Evolutionary conservation across 2,797 vertebrate genomes (phyloP), one percentile per base, ranked within the genome.

Genomic region (Parauchenoglanis ngamensis): DNA sequence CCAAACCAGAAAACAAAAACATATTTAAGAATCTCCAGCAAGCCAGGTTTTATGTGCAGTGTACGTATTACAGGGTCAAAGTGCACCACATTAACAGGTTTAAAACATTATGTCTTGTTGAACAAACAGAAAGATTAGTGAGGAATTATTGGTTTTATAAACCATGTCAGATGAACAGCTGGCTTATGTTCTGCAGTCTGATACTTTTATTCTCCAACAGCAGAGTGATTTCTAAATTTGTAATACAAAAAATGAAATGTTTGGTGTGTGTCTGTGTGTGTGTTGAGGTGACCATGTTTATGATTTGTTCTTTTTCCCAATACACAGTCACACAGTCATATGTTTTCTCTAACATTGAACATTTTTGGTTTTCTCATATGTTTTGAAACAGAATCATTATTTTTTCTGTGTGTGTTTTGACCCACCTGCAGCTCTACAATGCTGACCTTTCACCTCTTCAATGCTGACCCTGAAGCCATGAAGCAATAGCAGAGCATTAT

Each of bases 381-480:
- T 75, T n/a, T 92, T 92, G 76, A 87, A 91, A 90, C 90, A 31
- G 46, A 88, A 85, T 94, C 94, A 95, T 94, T 89, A 91, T 44
- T 88, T 91, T 31, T 94, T 90, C 57, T 68, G 87, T 93, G 87
- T 88, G 25, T 88, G 90, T 92, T 94, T 92, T 92, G 86, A 94
- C 87, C 65, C 89, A 89, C 86, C 81, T 85, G 85, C 56, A 95
- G 94, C 85, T 90, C 90, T 90, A 92, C 92, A 90, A 89, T 54
- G 80, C 44, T 88, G 89, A 92, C 93, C 92, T 94, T 94, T 0
- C 93, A 94, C 88, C 91, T 81, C 0, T 92, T 91, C 88, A 78
- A 15, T 54, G 83, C 67, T 70, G 81, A 52, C 21, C 11, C 3
- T 5, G 56, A 87, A 83, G 35, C 61, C 44, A 28, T 63, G 28